These are phyloP conservation scores for Mastomys coucha DNA, from an alignment of 2,113 vertebrate species.

Conservation along the genomic window DNA sequence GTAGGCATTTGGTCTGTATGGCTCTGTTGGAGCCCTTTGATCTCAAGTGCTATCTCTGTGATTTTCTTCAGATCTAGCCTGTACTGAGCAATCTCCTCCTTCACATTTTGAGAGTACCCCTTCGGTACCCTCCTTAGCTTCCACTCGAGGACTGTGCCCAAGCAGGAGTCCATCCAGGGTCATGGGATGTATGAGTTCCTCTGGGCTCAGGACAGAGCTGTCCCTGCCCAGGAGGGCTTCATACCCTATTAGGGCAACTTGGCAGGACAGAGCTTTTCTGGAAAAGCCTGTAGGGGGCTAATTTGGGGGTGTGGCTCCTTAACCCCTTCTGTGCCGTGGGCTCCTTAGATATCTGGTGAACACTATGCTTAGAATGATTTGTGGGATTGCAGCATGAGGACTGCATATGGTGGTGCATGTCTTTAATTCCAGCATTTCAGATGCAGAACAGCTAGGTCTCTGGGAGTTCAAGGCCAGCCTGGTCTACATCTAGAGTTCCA, in stretches of 20 bases:
- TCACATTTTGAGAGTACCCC: background rate
- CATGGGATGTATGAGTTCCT: background rate
- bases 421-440: background rate
- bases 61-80: background rate
- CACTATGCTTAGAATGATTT: background rate
- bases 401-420: background rate
- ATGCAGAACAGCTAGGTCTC: background rate
- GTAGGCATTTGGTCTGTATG: fast-evolving
- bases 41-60: background rate
- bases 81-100: background rate
- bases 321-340: background rate
- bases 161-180: background rate
- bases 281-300: background rate
- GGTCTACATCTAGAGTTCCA: background rate
- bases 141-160: background rate
- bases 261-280: background rate
- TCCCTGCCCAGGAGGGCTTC: background rate
- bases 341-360: background rate
- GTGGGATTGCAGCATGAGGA: background rate
- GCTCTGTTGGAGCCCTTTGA: background rate
- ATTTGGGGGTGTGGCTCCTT: constrained; percentile 22
- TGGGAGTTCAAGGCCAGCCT: background rate
- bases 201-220: background rate
- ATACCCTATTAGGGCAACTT: background rate
- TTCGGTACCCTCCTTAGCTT: background rate